phyloP scores from a whole-genome alignment of 2,888 invertebrate genomes.

The Cerceris ruficornis region DNA sequence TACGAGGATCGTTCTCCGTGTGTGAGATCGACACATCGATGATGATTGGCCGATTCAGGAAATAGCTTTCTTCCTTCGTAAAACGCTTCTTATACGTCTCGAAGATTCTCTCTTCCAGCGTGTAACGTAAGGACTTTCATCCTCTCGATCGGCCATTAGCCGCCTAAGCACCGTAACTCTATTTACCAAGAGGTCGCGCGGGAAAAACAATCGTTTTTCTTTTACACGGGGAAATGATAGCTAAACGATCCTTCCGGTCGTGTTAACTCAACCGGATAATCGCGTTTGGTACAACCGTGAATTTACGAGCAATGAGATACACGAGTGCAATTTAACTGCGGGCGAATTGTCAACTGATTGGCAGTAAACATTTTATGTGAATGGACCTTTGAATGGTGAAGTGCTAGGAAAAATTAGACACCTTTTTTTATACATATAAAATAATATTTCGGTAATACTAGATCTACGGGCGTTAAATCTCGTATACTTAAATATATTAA shows the following conservation, averaged over 20 bases:
- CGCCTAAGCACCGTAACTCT: constrained; percentile 15
- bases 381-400: too few species aligned
- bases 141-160: constrained; percentile 34
- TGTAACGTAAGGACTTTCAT: constrained; percentile 53
- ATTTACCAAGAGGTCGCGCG: constrained; percentile 23
- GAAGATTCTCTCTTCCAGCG: constrained; percentile 24
- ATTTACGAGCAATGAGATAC: constrained; percentile 6
- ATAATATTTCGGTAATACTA: too few species aligned
- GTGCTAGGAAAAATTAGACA: too few species aligned
- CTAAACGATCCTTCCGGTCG: too few species aligned
- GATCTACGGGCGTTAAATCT: too few species aligned
- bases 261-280: not conserved
- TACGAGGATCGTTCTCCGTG: constrained; percentile 1
- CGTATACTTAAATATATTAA: too few species aligned
- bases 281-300: not conserved
- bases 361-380: constrained; percentile 12
- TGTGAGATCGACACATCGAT: constrained; percentile 20
- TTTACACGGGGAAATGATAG: not conserved
- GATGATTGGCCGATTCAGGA: constrained; percentile 40
- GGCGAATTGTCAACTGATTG: constrained; percentile 22
- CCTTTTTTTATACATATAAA: too few species aligned
- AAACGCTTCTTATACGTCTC: constrained; percentile 30
- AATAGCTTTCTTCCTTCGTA: constrained; percentile 59
- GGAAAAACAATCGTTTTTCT: constrained; percentile 8
- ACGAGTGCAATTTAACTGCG: constrained; percentile 23